Evolutionary conservation across 2,797 vertebrate genomes (phyloP).

Genomic region (Microctenopoma lineatum): DNA sequence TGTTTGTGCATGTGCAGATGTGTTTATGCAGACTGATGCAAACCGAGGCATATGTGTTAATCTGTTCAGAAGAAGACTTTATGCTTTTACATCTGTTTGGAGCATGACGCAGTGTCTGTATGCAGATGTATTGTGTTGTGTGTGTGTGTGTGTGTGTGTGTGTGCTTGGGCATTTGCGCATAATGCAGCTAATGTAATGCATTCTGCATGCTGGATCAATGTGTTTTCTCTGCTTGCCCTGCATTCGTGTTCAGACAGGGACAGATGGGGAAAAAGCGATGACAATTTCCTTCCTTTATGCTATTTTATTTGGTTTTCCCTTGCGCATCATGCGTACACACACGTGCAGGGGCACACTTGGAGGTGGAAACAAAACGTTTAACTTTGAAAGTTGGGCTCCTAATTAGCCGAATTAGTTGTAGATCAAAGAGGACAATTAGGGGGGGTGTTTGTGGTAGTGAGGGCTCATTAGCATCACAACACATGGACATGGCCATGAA

Average conservation of each 20-base stretch:
- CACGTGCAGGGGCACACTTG: conserved; percentile 40
- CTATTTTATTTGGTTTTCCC: conserved; percentile 39
- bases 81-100: conserved; percentile 59
- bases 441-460: conserved; percentile 81
- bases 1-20: conserved; percentile 51
- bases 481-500: conserved; percentile 82
- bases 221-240: conserved; percentile 11
- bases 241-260: conserved; percentile 21
- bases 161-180: conserved; percentile 30
- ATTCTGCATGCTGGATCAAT: conserved; percentile 30
- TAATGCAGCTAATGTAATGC: conserved; percentile 23
- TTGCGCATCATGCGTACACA: background rate
- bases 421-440: conserved; percentile 97
- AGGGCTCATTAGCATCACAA: conserved; percentile 92
- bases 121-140: conserved; percentile 22
- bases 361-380: conserved; percentile 77
- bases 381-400: conserved; percentile 79
- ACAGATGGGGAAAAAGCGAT: background rate
- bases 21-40: conserved; percentile 34
- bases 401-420: conserved; percentile 89
- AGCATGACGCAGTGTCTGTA: conserved; percentile 40
- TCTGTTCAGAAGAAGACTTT: conserved; percentile 48
- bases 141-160: no score
- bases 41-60: conserved; percentile 59
- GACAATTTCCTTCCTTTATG: conserved; percentile 21